These are phyloP conservation scores for Palythoa grandis DNA, from an alignment of 92 coral and sea anemone species.

Conservation along the genomic window DNA sequence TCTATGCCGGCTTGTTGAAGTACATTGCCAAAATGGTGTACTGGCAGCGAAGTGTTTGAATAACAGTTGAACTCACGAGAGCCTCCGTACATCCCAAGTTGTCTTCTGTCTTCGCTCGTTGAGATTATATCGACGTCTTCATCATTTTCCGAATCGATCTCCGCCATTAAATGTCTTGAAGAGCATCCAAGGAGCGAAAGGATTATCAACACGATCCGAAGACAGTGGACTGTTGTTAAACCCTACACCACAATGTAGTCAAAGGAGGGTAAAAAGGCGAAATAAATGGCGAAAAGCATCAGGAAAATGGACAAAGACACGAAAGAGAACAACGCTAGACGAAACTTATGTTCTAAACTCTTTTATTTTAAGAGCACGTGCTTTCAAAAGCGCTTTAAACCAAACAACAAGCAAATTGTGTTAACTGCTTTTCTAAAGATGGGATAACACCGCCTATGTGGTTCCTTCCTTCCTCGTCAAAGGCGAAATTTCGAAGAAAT, in stretches of 20 bases:
- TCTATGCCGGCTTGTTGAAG: constrained; percentile 35
- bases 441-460: constrained; percentile 1
- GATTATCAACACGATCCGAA: neutral
- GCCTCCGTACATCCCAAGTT: constrained; percentile 10
- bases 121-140: constrained; percentile 40
- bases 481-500: constrained; percentile 11
- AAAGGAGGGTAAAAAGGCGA: neutral
- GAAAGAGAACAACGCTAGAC: constrained; percentile 14
- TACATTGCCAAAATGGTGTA: constrained; percentile 37
- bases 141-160: constrained; percentile 44
- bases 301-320: constrained; percentile 24
- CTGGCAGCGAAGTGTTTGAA: constrained; percentile 2
- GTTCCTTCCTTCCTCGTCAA: neutral
- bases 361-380: constrained; percentile 37
- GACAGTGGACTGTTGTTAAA: neutral
- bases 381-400: neutral
- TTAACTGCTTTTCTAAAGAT: neutral
- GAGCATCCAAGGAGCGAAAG: constrained; percentile 14
- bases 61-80: constrained; percentile 10
- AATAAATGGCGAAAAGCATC: neutral
- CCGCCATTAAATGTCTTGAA: constrained; percentile 34
- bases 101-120: constrained; percentile 30
- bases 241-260: constrained; percentile 21
- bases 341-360: neutral
- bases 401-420: neutral